A percentile compares a stretch with the other conserved stretches of the same genome.
Evolutionary conservation across 2,888 invertebrate species (phyloP).

Genomic region (Griposia aprilina): DNA sequence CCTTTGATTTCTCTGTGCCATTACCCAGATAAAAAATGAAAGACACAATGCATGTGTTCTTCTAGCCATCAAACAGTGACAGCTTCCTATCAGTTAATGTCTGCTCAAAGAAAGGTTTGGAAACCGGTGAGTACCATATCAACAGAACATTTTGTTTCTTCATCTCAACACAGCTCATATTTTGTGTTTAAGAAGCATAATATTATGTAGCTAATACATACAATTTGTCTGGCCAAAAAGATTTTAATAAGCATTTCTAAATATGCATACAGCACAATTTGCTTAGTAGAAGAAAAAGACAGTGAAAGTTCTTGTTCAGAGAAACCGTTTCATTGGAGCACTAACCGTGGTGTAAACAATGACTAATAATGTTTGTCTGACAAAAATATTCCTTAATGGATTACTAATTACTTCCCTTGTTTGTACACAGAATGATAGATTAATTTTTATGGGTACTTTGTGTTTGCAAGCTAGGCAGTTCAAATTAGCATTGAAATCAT

Average conservation of each 20-base stretch:
- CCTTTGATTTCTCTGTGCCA: background rate
- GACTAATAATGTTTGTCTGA: constrained; percentile 23
- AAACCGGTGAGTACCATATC: background rate
- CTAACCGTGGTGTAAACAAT: constrained; percentile 7
- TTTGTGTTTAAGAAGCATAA: background rate
- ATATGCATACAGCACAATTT: background rate
- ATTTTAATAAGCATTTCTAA: background rate
- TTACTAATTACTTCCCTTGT: constrained; percentile 37
- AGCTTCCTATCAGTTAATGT: background rate
- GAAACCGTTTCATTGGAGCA: background rate
- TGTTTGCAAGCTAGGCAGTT: constrained; percentile 4
- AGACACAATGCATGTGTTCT: background rate
- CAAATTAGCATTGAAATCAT: constrained; percentile 19
- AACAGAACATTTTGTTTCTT: background rate
- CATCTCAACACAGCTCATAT: too few relatives aligned
- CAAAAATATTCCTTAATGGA: constrained; percentile 29
- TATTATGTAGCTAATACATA: background rate
- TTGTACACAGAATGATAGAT: constrained; percentile 26
- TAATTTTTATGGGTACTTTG: constrained; percentile 6
- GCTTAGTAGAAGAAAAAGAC: background rate
- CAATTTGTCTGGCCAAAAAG: background rate
- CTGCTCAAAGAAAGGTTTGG: background rate
- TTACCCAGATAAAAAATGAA: background rate
- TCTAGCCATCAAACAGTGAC: background rate
- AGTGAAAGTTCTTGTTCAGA: background rate